Evolutionary conservation across 2,797 vertebrate species (phyloP), one percentile per base, ranked within the genome.

Genomic region (Acrossocheilus wenchowensis): DNA sequence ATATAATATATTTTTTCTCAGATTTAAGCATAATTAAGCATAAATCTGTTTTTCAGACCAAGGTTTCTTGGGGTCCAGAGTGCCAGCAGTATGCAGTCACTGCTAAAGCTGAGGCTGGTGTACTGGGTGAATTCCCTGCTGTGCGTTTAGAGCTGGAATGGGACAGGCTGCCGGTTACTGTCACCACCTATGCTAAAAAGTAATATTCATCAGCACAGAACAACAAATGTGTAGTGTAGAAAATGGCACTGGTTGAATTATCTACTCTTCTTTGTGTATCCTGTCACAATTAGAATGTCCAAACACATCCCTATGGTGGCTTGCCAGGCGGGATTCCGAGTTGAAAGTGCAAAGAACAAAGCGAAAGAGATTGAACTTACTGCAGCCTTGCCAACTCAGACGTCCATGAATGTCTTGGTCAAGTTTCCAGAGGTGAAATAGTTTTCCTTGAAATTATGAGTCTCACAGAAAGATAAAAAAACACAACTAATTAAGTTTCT

Each of bases 51-150:
- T 57, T 57, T 39, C 64, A 98, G 97, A 93, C 94, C 80, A 96
- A 92, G 87, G 0, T 97, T 88, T 92, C 93, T 66, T 97, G 96
- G 96, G 97, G 96, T 6, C 15, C 36, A 87, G 93, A 96, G 50
- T 97, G 97, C 92, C 94, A 94, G 89, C 88, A 96, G 45, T 97
- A 96, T 88, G 87, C 91, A 64, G 87, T 94, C 34, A 89, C 90
- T 0, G 52, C 95, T 71, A 93, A 90, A 79, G 93, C 93, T 88
- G 95, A 97, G 88, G 96, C 95, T 11, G 96, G 97, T 75, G 12
- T 89, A 39, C 93, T 97, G 82, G 94, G 89, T n/a, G 64, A 89
- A 82, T 88, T 95, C 21, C 95, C 95, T 57, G 96, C 96, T 52
- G 19, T 86, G 1, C 95, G 95, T 60, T 1, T 97, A 84, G 96